Base-by-base conservation (phyloP, 2,113 vertebrate species). In the Symphodus melops region DNA sequence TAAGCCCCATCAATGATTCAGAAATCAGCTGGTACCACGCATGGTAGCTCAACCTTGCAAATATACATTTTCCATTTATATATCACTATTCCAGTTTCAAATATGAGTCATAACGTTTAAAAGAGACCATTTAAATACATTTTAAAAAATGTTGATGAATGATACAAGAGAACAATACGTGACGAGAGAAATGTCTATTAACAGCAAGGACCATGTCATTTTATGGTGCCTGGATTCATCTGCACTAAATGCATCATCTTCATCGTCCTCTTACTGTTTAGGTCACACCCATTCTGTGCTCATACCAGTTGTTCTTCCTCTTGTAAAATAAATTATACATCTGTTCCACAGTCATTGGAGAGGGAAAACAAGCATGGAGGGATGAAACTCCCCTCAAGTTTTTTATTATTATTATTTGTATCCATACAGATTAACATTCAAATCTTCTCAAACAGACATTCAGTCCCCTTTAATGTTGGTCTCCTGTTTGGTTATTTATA, bases 21-120 rank as follows among this genome's bases (percentile, higher is more conserved):
- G 20, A 42, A 70, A 70, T 75, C 41, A 68, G 21, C 19, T 71
- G 37, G 56, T 73, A 76, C 37, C 44, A 75, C 53, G 66, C 58
- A 61, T 33, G 13, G 55, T 49, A 11, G n/a, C 9, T 37, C 23
- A 68, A 9, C 11, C 16, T 13, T 20, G 5, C 16, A 14, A 21
- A 1, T 9, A 42, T 1, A 33, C 6, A 33, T 33, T 33, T 33
- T 33, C 3, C 28, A 33, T 33, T 5, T 33, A 33, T 49, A 39
- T 20, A 17, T 57, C 23, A 44, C 41, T 25, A 17, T n/a, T 52
- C 9, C 52, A 23, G 36, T 25, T 6, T 11, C 57, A 42, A 0
- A 5, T 13, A 41, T 14, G 33, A 67, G n/a, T 16, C 36, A 48
- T 19, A 69, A 37, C 41, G 28, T 52, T 14, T 42, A 39, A 59